Percentiles rank a stretch among this genome's conserved stretches.
Evolutionary conservation across 1,140 invertebrate genomes (phyloP).

Genomic region (Drosophila quadrilineata): DNA sequence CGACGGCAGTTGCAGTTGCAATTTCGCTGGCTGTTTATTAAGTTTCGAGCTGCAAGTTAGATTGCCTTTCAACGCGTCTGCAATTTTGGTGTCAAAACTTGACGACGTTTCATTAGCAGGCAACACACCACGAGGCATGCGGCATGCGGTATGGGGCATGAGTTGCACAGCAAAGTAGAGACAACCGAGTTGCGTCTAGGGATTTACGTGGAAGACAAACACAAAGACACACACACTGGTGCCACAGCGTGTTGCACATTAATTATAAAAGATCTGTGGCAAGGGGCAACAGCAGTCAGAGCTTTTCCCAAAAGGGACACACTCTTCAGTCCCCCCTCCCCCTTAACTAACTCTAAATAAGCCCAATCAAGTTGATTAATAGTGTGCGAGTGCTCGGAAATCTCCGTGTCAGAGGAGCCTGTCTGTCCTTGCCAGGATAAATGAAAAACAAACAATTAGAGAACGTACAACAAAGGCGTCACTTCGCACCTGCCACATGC

Average conservation of each 20-base stretch:
- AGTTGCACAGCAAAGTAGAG: no score
- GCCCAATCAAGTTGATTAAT: slow-evolving; percentile 73
- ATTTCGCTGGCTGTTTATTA: slow-evolving; percentile 52
- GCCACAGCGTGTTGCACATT: slow-evolving; percentile 56
- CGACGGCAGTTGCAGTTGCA: slow-evolving; percentile 44
- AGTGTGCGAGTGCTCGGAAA: slow-evolving; percentile 62
- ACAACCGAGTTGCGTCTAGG: slow-evolving; percentile 40
- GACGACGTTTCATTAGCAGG: slow-evolving; percentile 70
- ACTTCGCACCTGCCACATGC: slow-evolving; percentile 41
- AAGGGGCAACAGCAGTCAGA: slow-evolving; percentile 28
- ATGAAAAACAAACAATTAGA: slow-evolving; percentile 75
- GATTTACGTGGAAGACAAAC: slow-evolving; percentile 53
- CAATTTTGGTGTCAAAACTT: slow-evolving; percentile 64
- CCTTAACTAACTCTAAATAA: slow-evolving; percentile 12
- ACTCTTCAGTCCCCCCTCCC: slow-evolving; percentile 8
- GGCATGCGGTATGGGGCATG: neutral
- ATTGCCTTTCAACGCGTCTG: slow-evolving; percentile 50
- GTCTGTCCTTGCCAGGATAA: slow-evolving; percentile 37
- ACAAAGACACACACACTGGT: slow-evolving; percentile 4
- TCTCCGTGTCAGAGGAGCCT: slow-evolving; percentile 45
- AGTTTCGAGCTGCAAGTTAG: slow-evolving; percentile 69
- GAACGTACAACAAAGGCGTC: slow-evolving; percentile 54
- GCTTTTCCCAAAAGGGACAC: slow-evolving; percentile 9
- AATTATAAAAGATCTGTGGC: slow-evolving; percentile 64
- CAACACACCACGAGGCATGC: neutral